Evolutionary conservation across 2,797 vertebrate genomes (phyloP).

Genomic region (Hemitrygon akajei): DNA sequence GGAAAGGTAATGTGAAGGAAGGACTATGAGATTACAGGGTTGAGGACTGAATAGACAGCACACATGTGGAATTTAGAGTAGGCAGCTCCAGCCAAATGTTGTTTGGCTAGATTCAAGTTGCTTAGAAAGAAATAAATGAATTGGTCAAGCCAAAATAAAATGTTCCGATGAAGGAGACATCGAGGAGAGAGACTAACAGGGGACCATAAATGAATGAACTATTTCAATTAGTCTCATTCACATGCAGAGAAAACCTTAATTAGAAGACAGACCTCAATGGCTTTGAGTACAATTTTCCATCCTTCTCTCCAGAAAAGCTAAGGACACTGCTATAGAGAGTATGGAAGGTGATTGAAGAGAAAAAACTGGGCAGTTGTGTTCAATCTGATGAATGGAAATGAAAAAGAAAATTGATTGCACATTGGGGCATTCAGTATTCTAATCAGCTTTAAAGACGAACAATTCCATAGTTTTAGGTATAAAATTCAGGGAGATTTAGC

Average conservation of each 20-base stretch:
- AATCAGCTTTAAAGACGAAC: slow-evolving; percentile 6
- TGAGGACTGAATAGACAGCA: background rate
- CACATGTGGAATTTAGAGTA: background rate
- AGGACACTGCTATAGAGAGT: background rate
- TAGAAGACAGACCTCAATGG: background rate
- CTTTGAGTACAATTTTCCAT: background rate
- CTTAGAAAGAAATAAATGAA: background rate
- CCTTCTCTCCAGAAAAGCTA: background rate
- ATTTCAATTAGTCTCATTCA: background rate
- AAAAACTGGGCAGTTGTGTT: background rate
- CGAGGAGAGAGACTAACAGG: background rate
- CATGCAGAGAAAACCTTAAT: slow-evolving; percentile 1
- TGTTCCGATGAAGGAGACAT: background rate
- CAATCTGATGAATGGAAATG: slow-evolving; percentile 14
- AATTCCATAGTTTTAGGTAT: background rate
- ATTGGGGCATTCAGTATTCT: background rate
- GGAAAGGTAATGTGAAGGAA: background rate
- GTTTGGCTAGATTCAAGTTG: background rate
- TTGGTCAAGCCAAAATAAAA: background rate
- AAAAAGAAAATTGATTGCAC: background rate
- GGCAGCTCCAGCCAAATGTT: background rate
- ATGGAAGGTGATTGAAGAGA: background rate
- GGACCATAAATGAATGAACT: background rate
- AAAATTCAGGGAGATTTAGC: background rate
- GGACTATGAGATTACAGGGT: background rate